Evolutionary conservation across 2,797 vertebrate species (phyloP), one percentile per base, ranked within the genome.

Genomic region (Gastrophryne carolinensis): DNA sequence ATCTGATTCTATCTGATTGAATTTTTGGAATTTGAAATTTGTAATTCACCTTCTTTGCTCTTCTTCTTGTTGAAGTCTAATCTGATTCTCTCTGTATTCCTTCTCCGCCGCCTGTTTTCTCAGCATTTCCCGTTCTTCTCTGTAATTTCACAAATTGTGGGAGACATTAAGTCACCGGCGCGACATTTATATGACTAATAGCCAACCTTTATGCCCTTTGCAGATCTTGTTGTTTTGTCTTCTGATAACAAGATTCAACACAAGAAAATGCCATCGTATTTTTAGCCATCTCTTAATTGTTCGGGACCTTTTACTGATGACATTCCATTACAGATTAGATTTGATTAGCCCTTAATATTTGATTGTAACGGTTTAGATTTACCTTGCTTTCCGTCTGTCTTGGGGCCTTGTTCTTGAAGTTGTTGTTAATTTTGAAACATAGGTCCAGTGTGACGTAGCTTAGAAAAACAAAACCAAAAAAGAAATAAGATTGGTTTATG

Each of bases 321-420:
- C 50, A 56, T 37, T 10, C 39, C 27, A 11, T n/a, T 68, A 4
- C 17, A 37, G 23, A 54, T 37, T 37, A 3, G 13, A 68, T 54
- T 39, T 37, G 1, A 37, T 53, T 67, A 27, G 47, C 23, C 10
- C 24, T 4, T 35, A 26, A 54, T 5, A 37, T 11, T 35, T 63
- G n/a, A 26, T 37, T 41, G 12, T 19, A 21, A 19, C 17, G 17
- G 13, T 23, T 34, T n/a, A 19, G 8, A 41, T n/a, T 57, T 72
- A 84, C 81, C 81, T 82, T 29, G 65, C 66, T 54, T 64, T 57
- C 37, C 37, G 44, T 50, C 77, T 79, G 65, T 80, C 81, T 44
- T 80, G 64, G 32, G 81, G 79, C 21, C 58, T 75, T 26, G 61
- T 82, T 71, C 80, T 73, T 54, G 47, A 21, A 32, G 72, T 52